Conservation (phyloP, 2,797 vertebrate species). For the Clarias laeviceps region DNA sequence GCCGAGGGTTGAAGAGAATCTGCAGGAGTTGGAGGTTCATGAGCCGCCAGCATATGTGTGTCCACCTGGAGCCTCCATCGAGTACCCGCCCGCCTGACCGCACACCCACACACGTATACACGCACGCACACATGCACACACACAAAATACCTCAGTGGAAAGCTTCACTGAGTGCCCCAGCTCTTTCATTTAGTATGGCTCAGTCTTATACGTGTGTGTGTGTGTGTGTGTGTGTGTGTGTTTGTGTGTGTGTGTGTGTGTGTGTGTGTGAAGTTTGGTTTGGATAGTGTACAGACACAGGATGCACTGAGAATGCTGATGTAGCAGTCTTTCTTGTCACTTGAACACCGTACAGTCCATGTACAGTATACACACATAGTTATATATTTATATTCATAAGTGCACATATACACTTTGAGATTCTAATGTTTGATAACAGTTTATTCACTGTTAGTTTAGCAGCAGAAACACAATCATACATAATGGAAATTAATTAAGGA, state of each 20-base stretch:
- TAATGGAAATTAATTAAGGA: neutral
- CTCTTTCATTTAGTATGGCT: conserved; percentile 23
- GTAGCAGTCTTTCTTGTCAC: conserved; percentile 33
- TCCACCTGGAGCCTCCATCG: conserved; percentile 55
- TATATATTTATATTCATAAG: neutral
- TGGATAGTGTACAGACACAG: conserved; percentile 5
- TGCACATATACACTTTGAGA: neutral
- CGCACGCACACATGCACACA: conserved; percentile 8
- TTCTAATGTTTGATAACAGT: neutral
- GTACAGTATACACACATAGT: conserved; percentile 13
- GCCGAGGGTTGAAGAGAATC: conserved; percentile 47
- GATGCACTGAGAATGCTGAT: conserved; percentile 21
- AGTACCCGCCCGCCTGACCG: conserved; percentile 27
- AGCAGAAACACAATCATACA: neutral
- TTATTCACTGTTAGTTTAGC: neutral
- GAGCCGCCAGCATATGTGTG: conserved; percentile 57
- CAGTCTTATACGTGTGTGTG: conserved; percentile 19
- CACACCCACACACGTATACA: conserved; percentile 11
- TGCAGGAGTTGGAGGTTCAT: conserved; percentile 53
- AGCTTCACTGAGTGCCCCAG: conserved; percentile 6
- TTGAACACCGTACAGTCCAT: conserved; percentile 8
- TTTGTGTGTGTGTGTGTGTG: conserved; percentile 24
- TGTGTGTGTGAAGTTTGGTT: neutral
- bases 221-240: conserved; percentile 34
- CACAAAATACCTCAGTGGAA: conserved; percentile 35